phyloP scores from a whole-genome alignment of 2,797 vertebrate genomes.

The Arnoldichthys spilopterus region DNA sequence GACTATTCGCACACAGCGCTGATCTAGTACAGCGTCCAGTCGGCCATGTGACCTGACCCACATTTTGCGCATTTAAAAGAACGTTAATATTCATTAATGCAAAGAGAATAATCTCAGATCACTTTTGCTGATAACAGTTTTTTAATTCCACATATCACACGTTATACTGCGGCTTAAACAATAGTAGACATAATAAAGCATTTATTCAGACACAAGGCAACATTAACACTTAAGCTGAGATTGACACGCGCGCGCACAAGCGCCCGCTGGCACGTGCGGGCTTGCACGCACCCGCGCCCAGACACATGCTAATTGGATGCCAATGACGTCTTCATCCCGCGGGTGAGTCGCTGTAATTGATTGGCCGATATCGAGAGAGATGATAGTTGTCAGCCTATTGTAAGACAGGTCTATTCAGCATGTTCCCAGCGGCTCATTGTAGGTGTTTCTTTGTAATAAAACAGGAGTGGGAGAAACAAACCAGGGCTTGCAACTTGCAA shows the following conservation, averaged over 20 bases:
- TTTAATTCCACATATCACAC: neutral
- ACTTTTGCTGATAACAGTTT: too few species aligned
- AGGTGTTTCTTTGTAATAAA: neutral
- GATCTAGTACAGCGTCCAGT: too few species aligned
- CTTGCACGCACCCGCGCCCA: neutral
- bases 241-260: conserved; percentile 9
- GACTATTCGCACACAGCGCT: too few species aligned
- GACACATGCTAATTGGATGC: neutral
- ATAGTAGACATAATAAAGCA: conserved; percentile 18
- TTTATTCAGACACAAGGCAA: conserved; percentile 27
- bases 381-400: neutral
- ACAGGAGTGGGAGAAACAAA: neutral
- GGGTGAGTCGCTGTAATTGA: neutral
- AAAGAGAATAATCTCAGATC: too few species aligned
- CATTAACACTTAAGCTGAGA: conserved; percentile 13
- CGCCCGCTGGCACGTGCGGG: neutral
- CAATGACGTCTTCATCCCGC: conserved; percentile 15
- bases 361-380: neutral
- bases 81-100: neutral
- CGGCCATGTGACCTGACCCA: too few species aligned
- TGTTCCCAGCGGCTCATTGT: neutral
- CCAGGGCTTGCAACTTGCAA: too few species aligned
- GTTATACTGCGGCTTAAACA: neutral
- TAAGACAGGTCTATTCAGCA: neutral
- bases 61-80: neutral